Evolutionary conservation across 2,113 vertebrate genomes (phyloP), one percentile per base, ranked within the genome.

Genomic region (Isichthys henryi): DNA sequence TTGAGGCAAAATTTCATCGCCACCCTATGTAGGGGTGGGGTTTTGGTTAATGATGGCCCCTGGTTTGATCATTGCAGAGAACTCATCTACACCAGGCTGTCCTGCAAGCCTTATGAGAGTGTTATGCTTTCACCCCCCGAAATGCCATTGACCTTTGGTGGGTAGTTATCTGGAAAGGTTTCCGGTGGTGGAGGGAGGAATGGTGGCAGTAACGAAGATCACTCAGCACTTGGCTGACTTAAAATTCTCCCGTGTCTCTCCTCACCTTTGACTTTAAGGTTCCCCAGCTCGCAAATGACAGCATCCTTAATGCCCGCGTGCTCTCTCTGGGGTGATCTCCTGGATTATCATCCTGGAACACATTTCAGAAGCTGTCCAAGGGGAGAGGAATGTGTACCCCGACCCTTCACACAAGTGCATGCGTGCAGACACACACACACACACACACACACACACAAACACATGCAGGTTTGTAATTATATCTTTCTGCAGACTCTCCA

Each of bases 321-420:
- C 70, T 48, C 58, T 39, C 58, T 35, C 58, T 88, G 66, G 58
- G 88, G 31, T 58, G 88, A 43, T 45, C 58, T 89, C 87, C 53
- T 43, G 15, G 53, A 48, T 89, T 93, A 92, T 93, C 91, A 92
- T 89, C 49, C 23, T 58, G n/a, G 35, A 91, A 91, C 92, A 92
- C 91, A 92, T 90, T 89, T 88, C 70, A 31, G 82, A 74, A 21
- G 13, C 23, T 83, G 10, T 70, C 10, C 50, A n/a, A 80, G n/a
- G 17, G 43, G 66, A 31, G 0, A 90, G 17, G 6, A 23, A 8
- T 19, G 50, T 84, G 46, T 80, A 39, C 5, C 49, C n/a, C 49
- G 86, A 58, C 58, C 66, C 80, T 23, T 15, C 91, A 89, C 45
- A 86, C 90, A 89, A 19, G 45, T 13, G 45, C 39, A 84, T 19